Base-by-base conservation (phyloP, 2,113 vertebrate genomes). In the Gymnogyps californianus region DNA sequence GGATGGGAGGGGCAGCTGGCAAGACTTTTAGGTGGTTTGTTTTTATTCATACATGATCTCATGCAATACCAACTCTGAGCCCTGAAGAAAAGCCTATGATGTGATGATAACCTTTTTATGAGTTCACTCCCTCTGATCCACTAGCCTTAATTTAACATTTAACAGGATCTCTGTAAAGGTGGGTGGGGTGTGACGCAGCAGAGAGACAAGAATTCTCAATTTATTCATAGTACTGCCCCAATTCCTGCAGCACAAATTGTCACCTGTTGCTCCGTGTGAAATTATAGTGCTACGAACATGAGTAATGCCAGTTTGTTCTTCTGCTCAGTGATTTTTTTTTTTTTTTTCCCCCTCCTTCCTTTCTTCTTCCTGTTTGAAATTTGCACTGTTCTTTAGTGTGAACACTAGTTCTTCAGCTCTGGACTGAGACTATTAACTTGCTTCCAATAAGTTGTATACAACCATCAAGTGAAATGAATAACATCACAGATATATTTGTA, bases 181-280 rank as follows among this genome's bases (percentile, higher is more conserved):
- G 28, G 69, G 75, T 91, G 42, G 36, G 25, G 26, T 70, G 32
- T 58, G 58, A 59, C 7, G 6, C 26, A 47, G n/a, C 66, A 69
- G n/a, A 25, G 70, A 93, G 66, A 83, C 34, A 74, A 83, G 51
- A 89, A 77, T 62, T 81, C 51, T 61, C 12, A 34, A n/a, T 90
- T 94, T 93, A 94, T 95, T 94, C 42, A 21, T 66, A 66, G 51
- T 24, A 40, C 66, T 87, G 74, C 19, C 71, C 78, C 93, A 87
- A 89, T 95, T 96, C 24, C 55, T 89, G 66, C 16, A 77, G 22
- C 49, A 83, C 22, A 87, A 93, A 94, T 72, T 87, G 26, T 57
- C 64, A 82, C 74, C 28, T 92, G 34, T 79, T 90, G 36, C 19
- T 87, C 70, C 2, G 0, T 29, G 51, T 72, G 65, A 95, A 92